Conservation (phyloP, 1,140 invertebrate genomes). For the Eriocheir sinensis region DNA sequence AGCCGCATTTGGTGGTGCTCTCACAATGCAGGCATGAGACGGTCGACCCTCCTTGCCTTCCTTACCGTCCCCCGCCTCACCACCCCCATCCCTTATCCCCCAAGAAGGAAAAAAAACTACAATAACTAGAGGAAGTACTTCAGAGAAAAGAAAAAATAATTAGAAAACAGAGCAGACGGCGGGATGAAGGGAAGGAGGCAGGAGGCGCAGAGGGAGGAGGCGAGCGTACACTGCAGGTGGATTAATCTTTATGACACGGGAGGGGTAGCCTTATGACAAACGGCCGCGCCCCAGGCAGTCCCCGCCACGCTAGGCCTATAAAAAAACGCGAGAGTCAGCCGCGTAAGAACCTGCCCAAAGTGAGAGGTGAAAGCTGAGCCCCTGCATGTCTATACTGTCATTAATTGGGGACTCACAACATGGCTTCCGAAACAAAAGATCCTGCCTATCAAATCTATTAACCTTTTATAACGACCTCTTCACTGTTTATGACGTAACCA, state of each 20-base stretch:
- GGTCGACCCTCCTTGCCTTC: neutral
- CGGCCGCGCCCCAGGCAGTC: slow-evolving; percentile 26
- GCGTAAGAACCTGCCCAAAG: slow-evolving; percentile 2
- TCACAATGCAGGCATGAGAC: slow-evolving; percentile 34
- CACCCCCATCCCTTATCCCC: neutral
- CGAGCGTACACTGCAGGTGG: slow-evolving; percentile 54
- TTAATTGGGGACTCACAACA: too few species aligned
- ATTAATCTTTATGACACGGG: slow-evolving; percentile 50
- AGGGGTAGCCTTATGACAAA: slow-evolving; percentile 44
- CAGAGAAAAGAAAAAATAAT: neutral
- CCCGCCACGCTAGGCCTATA: slow-evolving; percentile 45
- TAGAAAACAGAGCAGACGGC: neutral
- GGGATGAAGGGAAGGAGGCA: neutral
- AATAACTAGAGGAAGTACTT: neutral
- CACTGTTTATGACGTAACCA: too few species aligned
- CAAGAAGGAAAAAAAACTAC: neutral
- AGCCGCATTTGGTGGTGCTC: neutral
- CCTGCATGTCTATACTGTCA: neutral
- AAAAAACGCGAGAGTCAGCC: slow-evolving; percentile 35
- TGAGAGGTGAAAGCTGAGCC: neutral
- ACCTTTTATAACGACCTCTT: too few species aligned
- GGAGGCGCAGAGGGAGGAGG: neutral
- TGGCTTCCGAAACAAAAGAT: too few species aligned
- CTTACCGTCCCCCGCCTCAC: neutral
- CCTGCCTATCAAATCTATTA: too few species aligned